These are phyloP conservation scores for Microcaecilia unicolor DNA, from an alignment of 2,797 vertebrate species.

Conservation along the genomic window DNA sequence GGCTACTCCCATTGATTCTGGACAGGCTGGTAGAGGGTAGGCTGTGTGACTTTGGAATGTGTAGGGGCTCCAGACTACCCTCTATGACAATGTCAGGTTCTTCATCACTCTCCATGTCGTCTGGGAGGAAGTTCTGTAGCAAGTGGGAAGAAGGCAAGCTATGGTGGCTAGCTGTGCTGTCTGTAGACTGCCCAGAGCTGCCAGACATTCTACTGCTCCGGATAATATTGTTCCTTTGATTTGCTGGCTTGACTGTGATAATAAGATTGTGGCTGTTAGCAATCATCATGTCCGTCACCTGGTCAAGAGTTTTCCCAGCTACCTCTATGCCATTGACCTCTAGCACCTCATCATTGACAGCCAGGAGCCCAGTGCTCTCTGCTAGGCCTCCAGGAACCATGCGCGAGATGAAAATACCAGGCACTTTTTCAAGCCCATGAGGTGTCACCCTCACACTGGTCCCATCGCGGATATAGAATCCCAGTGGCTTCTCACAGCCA, in stretches of 20 bases:
- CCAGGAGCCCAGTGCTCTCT: conserved; percentile 89
- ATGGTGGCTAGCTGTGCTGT: conserved; percentile 76
- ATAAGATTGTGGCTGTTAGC: conserved; percentile 98
- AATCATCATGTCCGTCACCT: conserved; percentile 99
- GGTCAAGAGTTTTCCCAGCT: conserved; percentile 91
- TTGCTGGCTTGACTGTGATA: conserved; percentile 91
- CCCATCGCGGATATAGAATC: conserved; percentile 94
- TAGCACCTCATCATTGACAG: conserved; percentile 93
- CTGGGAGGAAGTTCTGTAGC: conserved; percentile 68
- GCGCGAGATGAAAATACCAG: conserved; percentile 94
- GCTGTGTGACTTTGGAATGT: conserved; percentile 50
- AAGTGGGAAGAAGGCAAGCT: conserved; percentile 55
- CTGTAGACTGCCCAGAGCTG: conserved; percentile 82
- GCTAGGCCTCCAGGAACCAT: conserved; percentile 91
- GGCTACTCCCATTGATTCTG: conserved; percentile 62
- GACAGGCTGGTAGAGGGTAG: conserved; percentile 58
- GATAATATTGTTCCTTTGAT: conserved; percentile 94
- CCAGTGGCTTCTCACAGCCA: conserved; percentile 87
- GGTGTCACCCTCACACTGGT: conserved; percentile 87
- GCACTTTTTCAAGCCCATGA: conserved; percentile 92
- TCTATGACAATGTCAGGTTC: conserved; percentile 93
- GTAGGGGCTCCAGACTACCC: conserved; percentile 71
- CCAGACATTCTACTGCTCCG: conserved; percentile 80
- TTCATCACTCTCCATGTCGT: conserved; percentile 91
- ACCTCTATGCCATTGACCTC: conserved; percentile 98